Percentiles rank a stretch among this genome's conserved stretches.
Evolutionary conservation across 2,888 invertebrate genomes (phyloP).

Genomic region (Clepsis dumicolana): DNA sequence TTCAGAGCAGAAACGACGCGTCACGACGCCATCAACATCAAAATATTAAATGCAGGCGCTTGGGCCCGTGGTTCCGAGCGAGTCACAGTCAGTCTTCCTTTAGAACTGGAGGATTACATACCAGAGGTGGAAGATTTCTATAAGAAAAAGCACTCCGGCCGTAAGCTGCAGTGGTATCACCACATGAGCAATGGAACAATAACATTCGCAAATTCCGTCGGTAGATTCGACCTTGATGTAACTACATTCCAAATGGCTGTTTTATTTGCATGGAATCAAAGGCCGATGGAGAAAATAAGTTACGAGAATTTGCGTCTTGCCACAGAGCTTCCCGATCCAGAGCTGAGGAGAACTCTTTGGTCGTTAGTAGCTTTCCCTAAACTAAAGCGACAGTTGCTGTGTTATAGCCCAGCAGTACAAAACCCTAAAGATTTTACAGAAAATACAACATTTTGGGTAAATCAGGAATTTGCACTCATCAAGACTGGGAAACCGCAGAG

Average conservation of each 20-base stretch:
- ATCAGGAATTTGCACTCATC: conserved; percentile 97
- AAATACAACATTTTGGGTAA: conserved; percentile 97
- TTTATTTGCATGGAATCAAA: conserved; percentile 99
- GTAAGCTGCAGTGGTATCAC: conserved; percentile 99
- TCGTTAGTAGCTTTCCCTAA: conserved; percentile 98
- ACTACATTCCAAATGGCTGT: conserved; percentile 99
- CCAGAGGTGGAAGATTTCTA: conserved; percentile 99
- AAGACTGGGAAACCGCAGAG: conserved; percentile 98
- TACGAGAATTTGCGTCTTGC: conserved; percentile 98
- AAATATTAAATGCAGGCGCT: conserved; percentile 99
- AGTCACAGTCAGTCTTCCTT: conserved; percentile 97
- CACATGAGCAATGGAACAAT: conserved; percentile 99
- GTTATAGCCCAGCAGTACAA: conserved; percentile 92
- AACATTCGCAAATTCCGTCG: conserved; percentile 96
- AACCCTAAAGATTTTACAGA: conserved; percentile 98
- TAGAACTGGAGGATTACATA: conserved; percentile 99
- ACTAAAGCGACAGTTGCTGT: conserved; percentile 95
- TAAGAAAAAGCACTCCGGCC: conserved; percentile 98
- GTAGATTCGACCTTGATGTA: conserved; percentile 98
- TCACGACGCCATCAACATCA: conserved; percentile 97
- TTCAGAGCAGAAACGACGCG: conserved; percentile 94
- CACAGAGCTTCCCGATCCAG: conserved; percentile 98
- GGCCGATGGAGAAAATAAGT: conserved; percentile 96
- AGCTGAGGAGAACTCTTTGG: conserved; percentile 97
- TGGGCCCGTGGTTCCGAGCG: conserved; percentile 98